Percentiles rank a stretch among this genome's conserved stretches.
Conservation (phyloP, 2,797 vertebrate species). For the Podarcis lilfordi region DNA sequence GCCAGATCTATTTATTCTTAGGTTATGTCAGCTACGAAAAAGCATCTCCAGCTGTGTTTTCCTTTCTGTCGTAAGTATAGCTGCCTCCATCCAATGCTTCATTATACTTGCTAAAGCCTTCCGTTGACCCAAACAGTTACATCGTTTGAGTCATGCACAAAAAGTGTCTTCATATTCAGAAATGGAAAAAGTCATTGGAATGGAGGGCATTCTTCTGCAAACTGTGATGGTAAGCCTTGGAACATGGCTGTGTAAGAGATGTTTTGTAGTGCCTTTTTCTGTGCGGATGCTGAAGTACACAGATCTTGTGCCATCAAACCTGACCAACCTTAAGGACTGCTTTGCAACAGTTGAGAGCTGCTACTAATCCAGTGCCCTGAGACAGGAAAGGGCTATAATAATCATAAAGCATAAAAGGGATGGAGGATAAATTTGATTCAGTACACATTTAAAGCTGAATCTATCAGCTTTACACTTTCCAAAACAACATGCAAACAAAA, state of each 20-base stretch:
- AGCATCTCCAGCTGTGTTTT: conserved; percentile 44
- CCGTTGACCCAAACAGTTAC: not conserved
- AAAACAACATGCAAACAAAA: too few relatives aligned
- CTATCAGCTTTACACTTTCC: too few relatives aligned
- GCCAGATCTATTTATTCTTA: conserved; percentile 4
- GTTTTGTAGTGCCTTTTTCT: not conserved
- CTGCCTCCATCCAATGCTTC: conserved; percentile 7
- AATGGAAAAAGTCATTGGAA: not conserved
- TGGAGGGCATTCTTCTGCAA: not conserved
- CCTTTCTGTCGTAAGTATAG: not conserved
- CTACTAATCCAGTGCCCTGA: not conserved
- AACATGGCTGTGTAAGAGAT: not conserved
- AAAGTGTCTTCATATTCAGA: not conserved
- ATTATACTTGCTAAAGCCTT: conserved; percentile 1
- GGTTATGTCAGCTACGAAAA: conserved; percentile 24
- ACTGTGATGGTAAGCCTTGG: not conserved
- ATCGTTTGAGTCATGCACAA: not conserved
- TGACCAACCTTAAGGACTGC: not conserved
- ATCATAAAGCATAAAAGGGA: too few relatives aligned
- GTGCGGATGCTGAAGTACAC: not conserved
- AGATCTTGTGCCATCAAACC: not conserved
- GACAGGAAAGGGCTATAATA: not conserved
- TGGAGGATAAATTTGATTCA: too few relatives aligned
- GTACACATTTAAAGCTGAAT: too few relatives aligned
- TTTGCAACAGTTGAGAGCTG: not conserved